A percentile compares a stretch with the other conserved stretches of the same genome.
phyloP scores from a whole-genome alignment of 2,888 invertebrate genomes.

The Cryptosula pallasiana region DNA sequence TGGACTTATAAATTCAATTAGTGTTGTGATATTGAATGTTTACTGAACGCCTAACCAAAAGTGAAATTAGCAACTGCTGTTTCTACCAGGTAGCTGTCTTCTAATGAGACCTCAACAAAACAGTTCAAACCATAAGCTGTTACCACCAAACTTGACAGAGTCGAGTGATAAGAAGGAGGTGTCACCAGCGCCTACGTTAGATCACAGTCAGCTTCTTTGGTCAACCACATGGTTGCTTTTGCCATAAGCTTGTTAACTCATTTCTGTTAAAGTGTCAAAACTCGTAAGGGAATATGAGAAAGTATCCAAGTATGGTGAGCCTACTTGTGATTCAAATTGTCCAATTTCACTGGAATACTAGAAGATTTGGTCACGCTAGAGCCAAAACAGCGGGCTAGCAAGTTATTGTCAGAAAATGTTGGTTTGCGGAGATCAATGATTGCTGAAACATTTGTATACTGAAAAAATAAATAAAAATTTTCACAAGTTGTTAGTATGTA shows the following conservation, averaged over 20 bases:
- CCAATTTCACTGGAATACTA: too few species aligned
- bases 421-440: too few species aligned
- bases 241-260: not conserved
- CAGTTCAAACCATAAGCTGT: not conserved
- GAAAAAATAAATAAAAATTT: too few species aligned
- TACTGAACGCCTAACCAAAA: not conserved
- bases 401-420: too few species aligned
- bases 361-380: too few species aligned
- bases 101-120: not conserved
- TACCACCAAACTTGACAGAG: not conserved
- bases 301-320: too few species aligned
- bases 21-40: not conserved
- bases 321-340: not conserved
- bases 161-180: not conserved
- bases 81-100: not conserved
- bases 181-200: not conserved
- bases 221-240: not conserved
- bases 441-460: too few species aligned
- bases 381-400: too few species aligned
- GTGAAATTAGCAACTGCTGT: not conserved
- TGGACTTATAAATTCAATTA: constrained; percentile 7
- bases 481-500: too few species aligned
- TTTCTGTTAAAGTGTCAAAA: not conserved
- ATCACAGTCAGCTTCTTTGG: not conserved
- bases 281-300: not conserved